These are phyloP conservation scores for Ips typographus DNA, from an alignment of 1,140 invertebrate species.

Conservation along the genomic window DNA sequence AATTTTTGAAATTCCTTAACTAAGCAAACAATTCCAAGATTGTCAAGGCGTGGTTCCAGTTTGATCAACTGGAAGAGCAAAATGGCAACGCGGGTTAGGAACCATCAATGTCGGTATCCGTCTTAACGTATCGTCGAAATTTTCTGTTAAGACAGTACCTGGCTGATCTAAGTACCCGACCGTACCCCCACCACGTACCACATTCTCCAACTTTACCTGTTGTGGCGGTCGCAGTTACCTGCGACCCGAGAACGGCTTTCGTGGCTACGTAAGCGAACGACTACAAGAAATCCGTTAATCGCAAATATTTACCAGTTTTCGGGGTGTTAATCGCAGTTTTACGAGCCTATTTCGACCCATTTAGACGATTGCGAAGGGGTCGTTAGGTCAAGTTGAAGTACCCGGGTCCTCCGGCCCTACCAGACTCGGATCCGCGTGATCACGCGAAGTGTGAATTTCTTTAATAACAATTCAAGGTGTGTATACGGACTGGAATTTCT, in stretches of 20 bases:
- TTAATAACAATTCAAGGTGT: constrained; percentile 31
- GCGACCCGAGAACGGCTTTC: constrained; percentile 25
- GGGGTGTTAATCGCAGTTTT: constrained; percentile 4
- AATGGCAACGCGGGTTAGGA: neutral
- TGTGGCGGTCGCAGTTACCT: constrained; percentile 28
- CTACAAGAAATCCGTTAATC: constrained; percentile 19
- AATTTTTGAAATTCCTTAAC: neutral
- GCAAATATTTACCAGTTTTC: constrained; percentile 20
- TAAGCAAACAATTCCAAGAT: neutral
- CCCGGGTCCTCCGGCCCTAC: neutral
- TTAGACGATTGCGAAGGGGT: neutral
- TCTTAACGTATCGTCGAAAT: constrained; percentile 22
- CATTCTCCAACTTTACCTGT: constrained; percentile 30
- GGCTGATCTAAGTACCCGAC: constrained; percentile 5
- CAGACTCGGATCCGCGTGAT: constrained; percentile 11
- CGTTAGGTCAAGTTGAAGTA: no score
- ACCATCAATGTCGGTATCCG: constrained; percentile 6
- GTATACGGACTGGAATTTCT: constrained; percentile 29
- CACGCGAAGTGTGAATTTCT: constrained; percentile 23
- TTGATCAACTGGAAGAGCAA: neutral
- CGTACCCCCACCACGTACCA: constrained; percentile 16
- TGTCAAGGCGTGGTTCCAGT: neutral
- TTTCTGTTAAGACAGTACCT: constrained; percentile 13
- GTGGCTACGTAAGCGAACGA: constrained; percentile 27
- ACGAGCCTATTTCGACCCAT: neutral